Percentiles rank a stretch among this genome's conserved stretches.
These are phyloP conservation scores for Leucoraja erinaceus DNA, from an alignment of 2,113 vertebrate species.

Conservation along the genomic window DNA sequence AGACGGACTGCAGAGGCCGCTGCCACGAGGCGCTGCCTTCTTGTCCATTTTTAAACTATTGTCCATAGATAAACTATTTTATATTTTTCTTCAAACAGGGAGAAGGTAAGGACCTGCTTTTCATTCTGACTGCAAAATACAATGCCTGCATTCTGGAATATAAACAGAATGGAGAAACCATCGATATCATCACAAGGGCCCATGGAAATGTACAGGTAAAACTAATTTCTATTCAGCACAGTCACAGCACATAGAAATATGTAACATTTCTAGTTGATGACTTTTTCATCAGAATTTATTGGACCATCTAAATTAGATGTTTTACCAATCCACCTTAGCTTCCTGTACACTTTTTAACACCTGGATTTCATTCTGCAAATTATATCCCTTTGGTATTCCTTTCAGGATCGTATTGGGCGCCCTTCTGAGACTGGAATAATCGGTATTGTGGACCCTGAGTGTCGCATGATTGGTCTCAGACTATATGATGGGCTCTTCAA, in stretches of 20 bases:
- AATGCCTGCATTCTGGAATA: constrained; percentile 97
- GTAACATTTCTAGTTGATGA: too few relatives aligned
- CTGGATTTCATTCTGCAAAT: not conserved
- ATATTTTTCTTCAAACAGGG: constrained; percentile 60
- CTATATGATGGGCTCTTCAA: constrained; percentile 96
- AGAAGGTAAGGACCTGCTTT: constrained; percentile 90
- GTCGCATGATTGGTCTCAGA: constrained; percentile 91
- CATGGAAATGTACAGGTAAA: constrained; percentile 94
- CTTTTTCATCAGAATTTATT: not conserved
- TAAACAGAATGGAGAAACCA: constrained; percentile 91
- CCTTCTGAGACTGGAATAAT: constrained; percentile 96
- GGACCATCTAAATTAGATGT: not conserved
- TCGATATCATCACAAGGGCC: constrained; percentile 92
- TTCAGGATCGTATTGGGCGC: constrained; percentile 89
- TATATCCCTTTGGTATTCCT: not conserved
- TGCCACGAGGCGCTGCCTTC: too few relatives aligned
- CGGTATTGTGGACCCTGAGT: constrained; percentile 93
- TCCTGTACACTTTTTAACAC: too few relatives aligned
- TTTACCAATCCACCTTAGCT: not conserved
- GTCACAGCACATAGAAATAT: too few relatives aligned
- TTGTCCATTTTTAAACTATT: too few relatives aligned
- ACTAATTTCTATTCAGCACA: not conserved
- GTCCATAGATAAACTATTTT: not conserved
- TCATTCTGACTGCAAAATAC: constrained; percentile 95
- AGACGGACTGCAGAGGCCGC: too few relatives aligned